phyloP scores from a whole-genome alignment of 2,113 vertebrate genomes.

The Genyomyrus donnyi region DNA sequence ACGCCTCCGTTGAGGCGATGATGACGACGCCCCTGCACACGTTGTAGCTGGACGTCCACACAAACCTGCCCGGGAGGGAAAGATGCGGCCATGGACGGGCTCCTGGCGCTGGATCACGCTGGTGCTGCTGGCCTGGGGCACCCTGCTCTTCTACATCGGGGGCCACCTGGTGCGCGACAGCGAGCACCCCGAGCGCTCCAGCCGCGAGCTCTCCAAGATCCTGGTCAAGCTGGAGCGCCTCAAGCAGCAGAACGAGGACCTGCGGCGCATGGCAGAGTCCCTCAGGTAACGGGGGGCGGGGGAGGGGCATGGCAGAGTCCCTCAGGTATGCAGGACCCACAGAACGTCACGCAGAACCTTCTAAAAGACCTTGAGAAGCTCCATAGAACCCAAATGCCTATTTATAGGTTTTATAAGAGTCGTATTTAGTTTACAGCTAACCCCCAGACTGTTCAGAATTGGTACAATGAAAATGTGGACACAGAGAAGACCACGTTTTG shows the following conservation, averaged over 20 bases:
- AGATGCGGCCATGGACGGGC: constrained; percentile 96
- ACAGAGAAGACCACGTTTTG: not conserved
- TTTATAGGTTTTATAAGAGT: not conserved
- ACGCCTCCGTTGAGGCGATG: not conserved
- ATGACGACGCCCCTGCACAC: constrained; percentile 2
- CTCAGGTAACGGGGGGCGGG: too few relatives aligned
- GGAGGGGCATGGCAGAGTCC: constrained; percentile 96
- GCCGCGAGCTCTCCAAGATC: constrained; percentile 93
- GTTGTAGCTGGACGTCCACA: not conserved
- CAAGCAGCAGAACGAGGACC: constrained; percentile 97
- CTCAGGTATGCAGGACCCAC: constrained; percentile 65
- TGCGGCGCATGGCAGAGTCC: constrained; percentile 93
- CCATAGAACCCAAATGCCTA: not conserved
- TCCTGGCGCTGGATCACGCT: constrained; percentile 99
- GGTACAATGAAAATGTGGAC: not conserved
- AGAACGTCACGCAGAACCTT: not conserved
- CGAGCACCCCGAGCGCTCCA: constrained; percentile 90
- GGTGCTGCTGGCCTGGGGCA: constrained; percentile 96
- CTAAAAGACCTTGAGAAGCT: not conserved
- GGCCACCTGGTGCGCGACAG: constrained; percentile 94
- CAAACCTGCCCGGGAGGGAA: constrained; percentile 32
- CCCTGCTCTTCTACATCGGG: constrained; percentile 94
- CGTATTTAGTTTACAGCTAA: not conserved
- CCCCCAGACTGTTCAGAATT: not conserved
- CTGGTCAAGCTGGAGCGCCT: constrained; percentile 93